These are phyloP conservation scores for Apamea crenata DNA, from an alignment of 2,888 invertebrate genomes.

Conservation along the genomic window DNA sequence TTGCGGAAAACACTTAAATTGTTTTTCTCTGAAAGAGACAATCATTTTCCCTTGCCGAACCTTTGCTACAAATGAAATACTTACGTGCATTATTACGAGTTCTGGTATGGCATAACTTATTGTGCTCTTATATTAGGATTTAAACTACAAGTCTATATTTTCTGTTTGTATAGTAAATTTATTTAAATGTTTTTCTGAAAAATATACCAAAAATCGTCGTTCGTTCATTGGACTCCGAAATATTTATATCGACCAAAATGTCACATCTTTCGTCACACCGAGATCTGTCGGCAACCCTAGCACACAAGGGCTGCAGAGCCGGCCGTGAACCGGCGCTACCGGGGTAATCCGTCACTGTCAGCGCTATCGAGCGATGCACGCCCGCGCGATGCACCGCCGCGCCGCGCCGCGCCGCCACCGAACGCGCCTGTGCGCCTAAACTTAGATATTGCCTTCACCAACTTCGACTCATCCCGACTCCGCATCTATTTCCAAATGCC, in stretches of 20 bases:
- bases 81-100: background rate
- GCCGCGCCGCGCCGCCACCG: conserved; percentile 56
- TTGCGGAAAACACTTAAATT: background rate
- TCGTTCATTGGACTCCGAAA: background rate
- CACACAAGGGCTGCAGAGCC: conserved; percentile 69
- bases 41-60: background rate
- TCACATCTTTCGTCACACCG: conserved; percentile 39
- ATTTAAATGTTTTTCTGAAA: too few relatives aligned
- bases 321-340: conserved; percentile 80
- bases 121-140: background rate
- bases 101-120: background rate
- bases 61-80: background rate
- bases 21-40: background rate
- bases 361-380: conserved; percentile 88
- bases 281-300: conserved; percentile 61
- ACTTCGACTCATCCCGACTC: conserved; percentile 84
- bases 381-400: conserved; percentile 75
- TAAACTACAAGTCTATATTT: background rate
- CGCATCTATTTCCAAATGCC: conserved; percentile 76
- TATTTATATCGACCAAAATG: conserved; percentile 19
- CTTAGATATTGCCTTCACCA: conserved; percentile 88
- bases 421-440: conserved; percentile 75
- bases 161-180: background rate
- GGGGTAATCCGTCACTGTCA: conserved; percentile 87
- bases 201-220: background rate